phyloP scores from a whole-genome alignment of 2,113 vertebrate genomes.

The Gila orcuttii region DNA sequence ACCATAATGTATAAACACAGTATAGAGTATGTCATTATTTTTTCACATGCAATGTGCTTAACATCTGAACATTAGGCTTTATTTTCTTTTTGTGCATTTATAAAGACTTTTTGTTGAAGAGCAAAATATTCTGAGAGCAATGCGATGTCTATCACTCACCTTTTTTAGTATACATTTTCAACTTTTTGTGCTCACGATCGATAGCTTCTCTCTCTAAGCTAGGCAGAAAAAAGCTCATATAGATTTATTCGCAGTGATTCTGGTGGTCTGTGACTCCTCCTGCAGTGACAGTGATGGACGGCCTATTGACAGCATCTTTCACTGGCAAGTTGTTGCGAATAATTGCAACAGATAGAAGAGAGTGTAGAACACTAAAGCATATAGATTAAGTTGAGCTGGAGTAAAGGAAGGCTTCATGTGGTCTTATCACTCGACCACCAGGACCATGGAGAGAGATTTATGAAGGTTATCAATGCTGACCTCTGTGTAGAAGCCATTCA shows the following conservation, averaged over 20 bases:
- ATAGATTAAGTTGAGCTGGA: conserved; percentile 55
- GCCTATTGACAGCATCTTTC: conserved; percentile 59
- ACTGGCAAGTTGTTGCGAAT: conserved; percentile 53
- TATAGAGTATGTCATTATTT: not conserved
- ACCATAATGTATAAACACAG: not conserved
- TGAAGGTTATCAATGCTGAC: conserved; percentile 35
- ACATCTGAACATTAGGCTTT: not conserved
- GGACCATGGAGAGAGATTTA: conserved; percentile 15
- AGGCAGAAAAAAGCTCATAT: not conserved
- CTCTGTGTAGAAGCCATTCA: conserved; percentile 17
- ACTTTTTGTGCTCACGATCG: not conserved
- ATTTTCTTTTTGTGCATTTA: not conserved
- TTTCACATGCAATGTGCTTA: not conserved
- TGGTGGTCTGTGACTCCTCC: conserved; percentile 6
- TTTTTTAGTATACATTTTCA: not conserved
- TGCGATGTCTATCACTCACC: not conserved
- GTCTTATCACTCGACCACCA: conserved; percentile 46
- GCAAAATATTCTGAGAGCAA: not conserved
- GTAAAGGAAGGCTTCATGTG: conserved; percentile 53
- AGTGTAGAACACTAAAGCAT: conserved; percentile 52
- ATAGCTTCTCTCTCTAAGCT: not conserved
- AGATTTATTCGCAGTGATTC: conserved; percentile 12
- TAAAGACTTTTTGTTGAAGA: not conserved
- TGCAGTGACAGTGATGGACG: conserved; percentile 58
- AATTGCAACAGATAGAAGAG: conserved; percentile 57